phyloP scores from a whole-genome alignment of 64 coral and sea anemone species.

The Cladopsammia gracilis region DNA sequence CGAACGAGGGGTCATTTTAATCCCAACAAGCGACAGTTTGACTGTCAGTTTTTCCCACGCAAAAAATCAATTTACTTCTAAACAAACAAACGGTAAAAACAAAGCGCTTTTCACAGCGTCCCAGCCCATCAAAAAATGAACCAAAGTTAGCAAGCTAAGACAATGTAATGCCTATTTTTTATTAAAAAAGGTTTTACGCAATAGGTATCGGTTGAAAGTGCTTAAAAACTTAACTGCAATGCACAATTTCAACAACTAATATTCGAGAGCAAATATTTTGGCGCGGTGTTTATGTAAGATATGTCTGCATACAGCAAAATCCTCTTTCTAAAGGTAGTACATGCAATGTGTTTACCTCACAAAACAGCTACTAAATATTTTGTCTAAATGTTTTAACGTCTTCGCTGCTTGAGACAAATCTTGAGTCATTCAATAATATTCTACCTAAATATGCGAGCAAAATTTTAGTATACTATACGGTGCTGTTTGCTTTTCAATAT shows the following conservation, averaged over 20 bases:
- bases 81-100: conserved; percentile 82
- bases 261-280: conserved; percentile 87
- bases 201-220: neutral
- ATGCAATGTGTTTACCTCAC: conserved; percentile 64
- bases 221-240: conserved; percentile 9
- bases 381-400: conserved; percentile 12
- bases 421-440: neutral
- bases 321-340: conserved; percentile 70
- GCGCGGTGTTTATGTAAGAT: conserved; percentile 66
- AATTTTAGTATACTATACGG: neutral
- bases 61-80: conserved; percentile 79
- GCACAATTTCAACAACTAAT: conserved; percentile 58
- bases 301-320: conserved; percentile 74
- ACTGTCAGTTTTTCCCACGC: conserved; percentile 71
- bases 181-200: neutral
- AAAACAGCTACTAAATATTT: conserved; percentile 61
- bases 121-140: conserved; percentile 34
- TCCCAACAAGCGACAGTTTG: conserved; percentile 63
- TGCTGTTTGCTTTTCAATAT: neutral
- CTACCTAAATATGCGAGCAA: neutral
- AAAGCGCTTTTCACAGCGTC: conserved; percentile 69
- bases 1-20: conserved; percentile 72
- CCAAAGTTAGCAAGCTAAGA: conserved; percentile 39
- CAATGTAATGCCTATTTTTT: neutral
- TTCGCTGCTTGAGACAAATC: neutral